Evolutionary conservation across 2,797 vertebrate genomes (phyloP), one percentile per base, ranked within the genome.

Genomic region (Pipistrellus nathusii): DNA sequence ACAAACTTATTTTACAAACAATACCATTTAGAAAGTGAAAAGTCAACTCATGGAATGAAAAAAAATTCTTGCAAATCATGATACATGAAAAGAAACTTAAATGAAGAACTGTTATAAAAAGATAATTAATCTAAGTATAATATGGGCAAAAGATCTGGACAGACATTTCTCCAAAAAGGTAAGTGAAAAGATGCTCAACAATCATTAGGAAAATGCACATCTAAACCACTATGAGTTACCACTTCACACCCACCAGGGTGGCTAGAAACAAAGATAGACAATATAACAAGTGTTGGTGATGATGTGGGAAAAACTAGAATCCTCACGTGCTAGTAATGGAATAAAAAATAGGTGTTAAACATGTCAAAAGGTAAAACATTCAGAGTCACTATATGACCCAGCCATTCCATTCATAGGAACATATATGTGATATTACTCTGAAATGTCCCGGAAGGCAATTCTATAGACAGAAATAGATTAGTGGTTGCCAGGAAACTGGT

Each of bases 61-160:
- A 13, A 46, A 73, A 89, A 80, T 81, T 90, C 68, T 81, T 75
- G 20, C 68, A 73, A 86, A 81, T 75, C 48, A 68, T 51, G 51
- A 91, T 32, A 27, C 30, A 75, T 73, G 20, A 73, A 80, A 73
- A 81, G 23, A 11, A 15, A 48, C 23, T 73, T 81, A 81, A 15
- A 85, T 13, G 66, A 81, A 73, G 4, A 85, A 90, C 35, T 35
- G 25, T 44, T 44, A 86, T n/a, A 76, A 77, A 85, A 73, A 73
- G 27, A 48, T 35, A 78, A 66, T 38, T n/a, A 78, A 68, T 17
- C 27, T 17, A 48, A 72, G 23, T 32, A 73, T 32, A 73, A 86
- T 17, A 44, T 25, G 53, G 51, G n/a, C 12, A 62, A 82, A 66
- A 27, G 35, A 81, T 44, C 55, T 86, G 13, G 85, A 78, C 1